Base-by-base conservation (phyloP, 2,797 vertebrate species). In the Aeoliscus strigatus region DNA sequence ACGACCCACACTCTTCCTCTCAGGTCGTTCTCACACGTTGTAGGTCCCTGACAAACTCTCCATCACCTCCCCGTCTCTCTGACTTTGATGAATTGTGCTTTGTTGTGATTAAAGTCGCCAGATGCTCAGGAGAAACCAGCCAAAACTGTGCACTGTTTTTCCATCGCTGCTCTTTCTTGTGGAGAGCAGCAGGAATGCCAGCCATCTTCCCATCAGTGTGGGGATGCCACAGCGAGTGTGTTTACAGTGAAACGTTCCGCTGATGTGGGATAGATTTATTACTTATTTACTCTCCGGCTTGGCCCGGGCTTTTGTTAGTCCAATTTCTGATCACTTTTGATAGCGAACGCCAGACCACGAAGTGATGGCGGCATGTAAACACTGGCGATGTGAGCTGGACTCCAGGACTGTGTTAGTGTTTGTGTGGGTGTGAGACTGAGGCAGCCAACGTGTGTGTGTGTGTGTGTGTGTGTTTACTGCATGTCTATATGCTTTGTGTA, bases 231-330 rank as follows among this genome's bases (percentile, higher is more conserved):
- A 69, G 38, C 70, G 48, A 69, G 76, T 21, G 36, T 84, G 83
- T 87, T 87, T 85, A 84, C 80, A 76, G 56, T 58, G 73, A 73
- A 47, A 49, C 57, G 70, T 75, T 73, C 64, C 40, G 60, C 73
- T 67, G 75, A 79, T 74, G 73, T 80, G 73, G 76, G 60, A 60
- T 58, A 86, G 83, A 87, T 86, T 83, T 81, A 87, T 82, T 72
- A 81, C 79, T 77, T 86, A 82, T 86, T 86, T 85, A 86, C 81
- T 70, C 79, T 80, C 57, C 10, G 42, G 67, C 61, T 64, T 60
- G 53, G 72, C 67, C 29, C 12, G 14, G 29, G 27, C 55, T 53
- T 72, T 50, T 64, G 66, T 65, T 60, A 61, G 53, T 68, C 63
- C 51, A 35, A 25, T 40, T 75, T 69, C 77, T 81, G 79, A 86